Evolutionary conservation across 2,797 vertebrate genomes (phyloP).

Genomic region (Malacoctenus gilli): DNA sequence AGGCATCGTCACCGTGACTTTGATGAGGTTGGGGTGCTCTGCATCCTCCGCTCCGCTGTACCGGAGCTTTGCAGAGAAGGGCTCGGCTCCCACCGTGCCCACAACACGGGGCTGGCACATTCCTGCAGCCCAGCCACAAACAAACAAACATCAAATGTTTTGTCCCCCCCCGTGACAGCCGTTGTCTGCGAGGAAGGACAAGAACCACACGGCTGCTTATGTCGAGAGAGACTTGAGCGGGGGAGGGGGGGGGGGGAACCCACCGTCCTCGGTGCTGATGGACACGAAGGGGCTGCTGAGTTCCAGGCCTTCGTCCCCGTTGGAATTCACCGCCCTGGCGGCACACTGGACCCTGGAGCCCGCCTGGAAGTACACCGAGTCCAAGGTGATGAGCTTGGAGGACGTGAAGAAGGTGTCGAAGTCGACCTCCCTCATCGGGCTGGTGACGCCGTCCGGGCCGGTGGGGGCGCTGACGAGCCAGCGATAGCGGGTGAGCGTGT

Average conservation of each 20-base stretch:
- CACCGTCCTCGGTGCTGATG: constrained; percentile 88
- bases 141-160: constrained; percentile 38
- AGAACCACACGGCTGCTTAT: constrained; percentile 13
- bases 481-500: constrained; percentile 90
- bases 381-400: constrained; percentile 91
- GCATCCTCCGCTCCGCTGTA: constrained; percentile 90
- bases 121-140: constrained; percentile 72
- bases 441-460: constrained; percentile 89
- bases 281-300: constrained; percentile 86
- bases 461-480: constrained; percentile 93
- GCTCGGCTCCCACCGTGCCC: constrained; percentile 92
- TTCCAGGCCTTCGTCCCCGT: constrained; percentile 92
- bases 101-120: constrained; percentile 91
- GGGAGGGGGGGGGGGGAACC: constrained; percentile 35
- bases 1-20: constrained; percentile 92
- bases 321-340: constrained; percentile 89
- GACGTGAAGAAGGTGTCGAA: constrained; percentile 97
- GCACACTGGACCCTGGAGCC: constrained; percentile 94
- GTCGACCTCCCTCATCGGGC: constrained; percentile 93
- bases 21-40: constrained; percentile 89
- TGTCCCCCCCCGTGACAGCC: no score
- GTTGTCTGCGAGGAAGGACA: not conserved
- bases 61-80: constrained; percentile 92
- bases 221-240: constrained; percentile 27
- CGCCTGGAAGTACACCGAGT: constrained; percentile 94